These are phyloP conservation scores for Hormaphis cornu DNA, from an alignment of 1,140 invertebrate species.

Conservation along the genomic window DNA sequence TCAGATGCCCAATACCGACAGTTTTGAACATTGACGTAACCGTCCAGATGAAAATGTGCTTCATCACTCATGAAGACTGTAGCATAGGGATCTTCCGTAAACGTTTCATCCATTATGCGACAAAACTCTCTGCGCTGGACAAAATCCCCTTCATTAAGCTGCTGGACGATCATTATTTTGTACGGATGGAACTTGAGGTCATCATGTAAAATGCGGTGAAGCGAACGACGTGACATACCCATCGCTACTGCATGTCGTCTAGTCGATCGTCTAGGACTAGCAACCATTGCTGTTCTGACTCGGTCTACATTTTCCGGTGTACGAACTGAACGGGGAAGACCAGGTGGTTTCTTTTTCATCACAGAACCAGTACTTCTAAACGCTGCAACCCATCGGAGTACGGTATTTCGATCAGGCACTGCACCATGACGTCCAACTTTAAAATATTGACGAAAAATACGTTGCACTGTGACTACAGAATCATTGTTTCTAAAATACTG, in stretches of 20 bases:
- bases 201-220: constrained; percentile 16
- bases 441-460: constrained; percentile 29
- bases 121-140: constrained; percentile 24
- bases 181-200: constrained; percentile 34
- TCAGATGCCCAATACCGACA: constrained; percentile 21
- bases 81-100: background rate
- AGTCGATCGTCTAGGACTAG: constrained; percentile 33
- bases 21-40: constrained; percentile 40
- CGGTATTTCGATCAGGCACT: constrained; percentile 29
- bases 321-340: constrained; percentile 32
- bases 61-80: constrained; percentile 39
- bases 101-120: constrained; percentile 9
- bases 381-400: constrained; percentile 34
- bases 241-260: constrained; percentile 32
- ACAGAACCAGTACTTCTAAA: constrained; percentile 35
- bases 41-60: constrained; percentile 41
- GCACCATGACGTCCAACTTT: constrained; percentile 14
- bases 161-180: constrained; percentile 34
- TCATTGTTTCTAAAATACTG: constrained; percentile 25
- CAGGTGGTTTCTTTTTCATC: constrained; percentile 33
- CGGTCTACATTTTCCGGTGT: constrained; percentile 35
- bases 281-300: constrained; percentile 30
- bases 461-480: constrained; percentile 29
- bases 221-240: constrained; percentile 2
- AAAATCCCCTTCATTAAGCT: constrained; percentile 32